These are phyloP conservation scores for Mongoloraphidia duomilia DNA, from an alignment of 2,888 invertebrate species.

Conservation along the genomic window DNA sequence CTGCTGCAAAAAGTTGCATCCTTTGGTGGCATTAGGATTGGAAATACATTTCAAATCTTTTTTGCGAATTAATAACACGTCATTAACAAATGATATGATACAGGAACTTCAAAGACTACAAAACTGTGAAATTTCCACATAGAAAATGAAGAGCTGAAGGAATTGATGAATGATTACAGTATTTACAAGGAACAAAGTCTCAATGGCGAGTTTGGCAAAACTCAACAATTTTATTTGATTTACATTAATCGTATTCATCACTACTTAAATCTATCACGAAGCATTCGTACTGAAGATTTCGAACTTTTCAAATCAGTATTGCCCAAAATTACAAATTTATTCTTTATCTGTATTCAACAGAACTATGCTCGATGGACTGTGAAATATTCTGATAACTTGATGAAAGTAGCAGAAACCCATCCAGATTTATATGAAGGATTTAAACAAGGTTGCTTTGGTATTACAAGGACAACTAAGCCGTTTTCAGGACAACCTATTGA, in stretches of 20 bases:
- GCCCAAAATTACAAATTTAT: conserved; percentile 17
- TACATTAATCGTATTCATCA: too few species aligned
- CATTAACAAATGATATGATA: not conserved
- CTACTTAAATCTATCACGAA: not conserved
- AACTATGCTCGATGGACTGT: conserved; percentile 20
- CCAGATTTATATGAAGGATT: conserved; percentile 13
- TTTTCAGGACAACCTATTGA: conserved; percentile 18
- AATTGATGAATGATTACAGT: conserved; percentile 11
- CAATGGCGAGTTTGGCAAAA: conserved; percentile 10
- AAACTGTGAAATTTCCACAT: conserved; percentile 6
- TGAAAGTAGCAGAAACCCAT: conserved; percentile 16
- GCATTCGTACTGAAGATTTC: conserved; percentile 4
- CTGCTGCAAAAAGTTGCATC: conserved; percentile 10
- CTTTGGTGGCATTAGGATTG: conserved; percentile 7
- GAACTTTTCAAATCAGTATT: conserved; percentile 12
- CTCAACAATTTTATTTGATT: conserved; percentile 6
- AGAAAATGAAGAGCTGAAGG: conserved; percentile 11
- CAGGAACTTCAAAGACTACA: not conserved
- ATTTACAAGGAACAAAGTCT: conserved; percentile 11
- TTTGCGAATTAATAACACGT: not conserved
- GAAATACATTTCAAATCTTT: conserved; percentile 2
- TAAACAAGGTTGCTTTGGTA: conserved; percentile 14
- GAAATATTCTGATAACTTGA: conserved; percentile 17
- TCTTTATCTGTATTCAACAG: conserved; percentile 18
- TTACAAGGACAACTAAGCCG: conserved; percentile 16